Percentiles rank a stretch among this genome's conserved stretches.
Evolutionary conservation across 2,113 vertebrate species (phyloP).

Genomic region (Plestiodon gilberti): DNA sequence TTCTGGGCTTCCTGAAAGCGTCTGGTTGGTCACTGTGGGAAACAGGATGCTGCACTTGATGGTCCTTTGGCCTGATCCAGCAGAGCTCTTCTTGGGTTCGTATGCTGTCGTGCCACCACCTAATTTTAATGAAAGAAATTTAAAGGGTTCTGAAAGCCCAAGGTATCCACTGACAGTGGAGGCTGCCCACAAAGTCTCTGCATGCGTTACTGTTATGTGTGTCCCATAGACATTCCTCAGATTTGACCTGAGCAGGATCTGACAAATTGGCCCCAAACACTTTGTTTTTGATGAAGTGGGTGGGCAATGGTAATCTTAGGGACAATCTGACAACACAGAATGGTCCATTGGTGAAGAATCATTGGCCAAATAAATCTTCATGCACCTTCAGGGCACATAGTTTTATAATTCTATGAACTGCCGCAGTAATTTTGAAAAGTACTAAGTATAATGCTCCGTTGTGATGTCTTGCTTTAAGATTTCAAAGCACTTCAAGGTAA

Average conservation of each 20-base stretch:
- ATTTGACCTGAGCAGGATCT: not conserved
- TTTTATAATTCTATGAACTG: not conserved
- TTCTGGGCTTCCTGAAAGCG: too few species aligned
- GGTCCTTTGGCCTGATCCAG: too few species aligned
- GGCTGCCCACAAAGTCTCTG: too few species aligned
- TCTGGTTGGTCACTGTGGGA: too few species aligned
- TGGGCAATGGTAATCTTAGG: not conserved
- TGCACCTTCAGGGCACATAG: not conserved
- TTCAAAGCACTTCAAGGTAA: not conserved
- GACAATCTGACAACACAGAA: not conserved
- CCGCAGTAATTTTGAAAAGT: not conserved
- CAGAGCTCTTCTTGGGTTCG: too few species aligned
- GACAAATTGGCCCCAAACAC: not conserved
- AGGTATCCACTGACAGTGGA: too few species aligned
- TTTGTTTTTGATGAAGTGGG: not conserved
- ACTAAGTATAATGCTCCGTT: not conserved
- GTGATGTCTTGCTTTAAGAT: not conserved
- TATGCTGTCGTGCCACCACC: too few species aligned
- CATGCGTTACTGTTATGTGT: too few species aligned
- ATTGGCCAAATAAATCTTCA: not conserved
- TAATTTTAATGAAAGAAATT: too few species aligned
- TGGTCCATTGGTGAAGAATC: not conserved
- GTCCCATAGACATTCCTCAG: too few species aligned
- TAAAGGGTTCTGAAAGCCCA: too few species aligned
- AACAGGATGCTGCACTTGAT: too few species aligned